Evolutionary conservation across 2,797 vertebrate genomes (phyloP).

Genomic region (Taeniopygia guttata): DNA sequence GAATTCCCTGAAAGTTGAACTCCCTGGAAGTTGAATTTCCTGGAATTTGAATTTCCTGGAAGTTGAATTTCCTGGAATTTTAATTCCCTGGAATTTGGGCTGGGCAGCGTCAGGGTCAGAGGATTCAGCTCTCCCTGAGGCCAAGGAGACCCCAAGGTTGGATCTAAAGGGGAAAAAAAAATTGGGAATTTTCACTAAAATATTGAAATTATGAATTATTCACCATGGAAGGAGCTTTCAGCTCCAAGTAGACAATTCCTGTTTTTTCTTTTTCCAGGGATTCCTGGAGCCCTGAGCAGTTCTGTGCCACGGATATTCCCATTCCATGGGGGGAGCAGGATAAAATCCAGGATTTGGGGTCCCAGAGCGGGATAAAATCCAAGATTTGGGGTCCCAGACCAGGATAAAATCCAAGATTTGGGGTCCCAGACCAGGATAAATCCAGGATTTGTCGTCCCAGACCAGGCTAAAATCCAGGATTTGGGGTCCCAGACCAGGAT

Average conservation of each 20-base stretch:
- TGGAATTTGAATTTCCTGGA: too few relatives aligned
- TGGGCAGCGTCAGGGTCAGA: background rate
- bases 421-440: fast-evolving
- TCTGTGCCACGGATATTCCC: fast-evolving
- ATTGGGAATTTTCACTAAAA: background rate
- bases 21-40: too few relatives aligned
- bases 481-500: fast-evolving
- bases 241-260: background rate
- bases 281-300: too few relatives aligned
- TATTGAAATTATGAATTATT: background rate
- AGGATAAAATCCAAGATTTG: background rate
- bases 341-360: background rate
- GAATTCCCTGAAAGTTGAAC: too few relatives aligned
- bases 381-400: background rate
- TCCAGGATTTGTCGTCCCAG: background rate
- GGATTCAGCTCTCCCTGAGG: background rate
- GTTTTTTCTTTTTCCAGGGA: too few relatives aligned
- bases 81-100: background rate
- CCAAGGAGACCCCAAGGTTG: background rate
- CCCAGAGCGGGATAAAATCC: background rate
- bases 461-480: background rate
- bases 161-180: background rate
- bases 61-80: background rate
- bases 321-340: background rate
- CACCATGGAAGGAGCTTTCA: fast-evolving